Conservation (phyloP, 2,113 vertebrate genomes). For the Loxodonta africana region DNA sequence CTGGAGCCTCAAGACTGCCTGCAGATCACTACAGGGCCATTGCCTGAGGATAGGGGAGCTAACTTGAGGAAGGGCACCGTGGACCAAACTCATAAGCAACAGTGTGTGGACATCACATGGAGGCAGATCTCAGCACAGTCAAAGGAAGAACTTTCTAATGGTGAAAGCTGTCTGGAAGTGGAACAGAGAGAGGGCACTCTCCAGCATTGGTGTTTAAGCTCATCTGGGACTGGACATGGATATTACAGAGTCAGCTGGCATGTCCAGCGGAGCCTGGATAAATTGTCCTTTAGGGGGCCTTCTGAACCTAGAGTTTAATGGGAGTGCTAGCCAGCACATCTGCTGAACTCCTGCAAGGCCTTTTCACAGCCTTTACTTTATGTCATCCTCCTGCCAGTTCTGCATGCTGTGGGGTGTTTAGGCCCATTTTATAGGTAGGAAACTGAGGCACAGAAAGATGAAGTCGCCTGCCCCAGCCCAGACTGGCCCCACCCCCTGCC, state of each 20-base stretch:
- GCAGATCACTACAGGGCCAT: neutral
- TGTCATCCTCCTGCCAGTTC: neutral
- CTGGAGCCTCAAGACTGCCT: neutral
- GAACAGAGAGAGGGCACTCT: neutral
- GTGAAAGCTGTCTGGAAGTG: neutral
- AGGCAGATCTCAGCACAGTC: neutral
- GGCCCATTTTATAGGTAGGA: neutral
- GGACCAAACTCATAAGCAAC: neutral
- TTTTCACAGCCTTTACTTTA: neutral
- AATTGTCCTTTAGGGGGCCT: neutral
- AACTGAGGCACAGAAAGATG: neutral
- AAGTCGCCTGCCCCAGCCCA: neutral
- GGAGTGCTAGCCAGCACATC: neutral
- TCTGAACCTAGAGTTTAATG: neutral
- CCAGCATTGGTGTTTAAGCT: neutral
- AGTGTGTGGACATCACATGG: neutral
- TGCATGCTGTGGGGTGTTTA: neutral
- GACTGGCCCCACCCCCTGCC: neutral
- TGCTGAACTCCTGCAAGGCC: neutral
- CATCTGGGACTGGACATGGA: neutral
- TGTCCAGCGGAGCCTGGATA: rapidly evolving
- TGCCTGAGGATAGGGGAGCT: neutral
- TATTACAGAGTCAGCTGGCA: neutral
- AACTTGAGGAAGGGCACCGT: neutral
- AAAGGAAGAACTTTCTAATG: neutral